Conservation (phyloP, 1,140 invertebrate genomes). For the Frieseomelitta varia region DNA sequence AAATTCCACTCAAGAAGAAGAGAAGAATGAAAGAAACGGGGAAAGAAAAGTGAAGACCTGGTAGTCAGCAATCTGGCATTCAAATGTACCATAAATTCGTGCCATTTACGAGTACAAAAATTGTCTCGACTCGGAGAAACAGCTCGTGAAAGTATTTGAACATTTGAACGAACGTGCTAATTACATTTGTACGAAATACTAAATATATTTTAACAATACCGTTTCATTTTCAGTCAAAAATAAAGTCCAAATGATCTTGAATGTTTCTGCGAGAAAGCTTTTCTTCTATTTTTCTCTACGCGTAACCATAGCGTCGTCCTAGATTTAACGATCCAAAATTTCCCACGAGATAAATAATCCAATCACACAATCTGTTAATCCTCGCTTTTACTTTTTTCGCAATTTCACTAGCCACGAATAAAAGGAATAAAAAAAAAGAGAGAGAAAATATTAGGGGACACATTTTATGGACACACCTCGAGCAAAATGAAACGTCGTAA, state of each 20-base stretch:
- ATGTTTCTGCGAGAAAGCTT: too few species aligned
- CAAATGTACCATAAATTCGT: constrained; percentile 2
- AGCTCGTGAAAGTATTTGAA: too few species aligned
- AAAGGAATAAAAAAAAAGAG: neutral
- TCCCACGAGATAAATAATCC: neutral
- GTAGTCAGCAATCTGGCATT: constrained; percentile 1
- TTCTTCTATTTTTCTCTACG: too few species aligned
- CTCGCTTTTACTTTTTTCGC: neutral
- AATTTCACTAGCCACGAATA: neutral
- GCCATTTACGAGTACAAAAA: neutral
- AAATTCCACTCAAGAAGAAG: neutral
- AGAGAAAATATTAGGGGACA: neutral
- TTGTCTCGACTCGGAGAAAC: too few species aligned
- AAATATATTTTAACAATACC: too few species aligned
- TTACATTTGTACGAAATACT: too few species aligned
- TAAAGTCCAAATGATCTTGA: too few species aligned
- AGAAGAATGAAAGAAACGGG: neutral
- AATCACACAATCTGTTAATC: neutral
- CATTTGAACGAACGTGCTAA: too few species aligned
- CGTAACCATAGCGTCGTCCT: too few species aligned
- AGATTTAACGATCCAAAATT: neutral
- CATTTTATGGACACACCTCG: neutral
- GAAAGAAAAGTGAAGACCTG: neutral
- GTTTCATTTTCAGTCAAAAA: too few species aligned
- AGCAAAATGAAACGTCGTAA: neutral